These are phyloP conservation scores for Neodiprion lecontei DNA, from an alignment of 1,140 invertebrate species.

Conservation along the genomic window DNA sequence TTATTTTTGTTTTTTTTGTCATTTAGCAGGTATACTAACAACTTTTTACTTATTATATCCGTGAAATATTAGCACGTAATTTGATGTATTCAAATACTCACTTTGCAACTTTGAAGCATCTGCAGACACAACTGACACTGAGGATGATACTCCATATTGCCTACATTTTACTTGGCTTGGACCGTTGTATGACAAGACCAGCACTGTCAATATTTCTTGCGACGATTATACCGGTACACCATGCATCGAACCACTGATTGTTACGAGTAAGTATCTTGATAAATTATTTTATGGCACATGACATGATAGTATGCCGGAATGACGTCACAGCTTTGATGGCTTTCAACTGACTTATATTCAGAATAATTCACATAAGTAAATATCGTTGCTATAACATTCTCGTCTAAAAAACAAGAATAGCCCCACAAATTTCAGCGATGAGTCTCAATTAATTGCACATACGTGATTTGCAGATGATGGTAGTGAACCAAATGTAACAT, in stretches of 20 bases:
- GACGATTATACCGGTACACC: constrained; percentile 18
- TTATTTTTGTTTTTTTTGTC: constrained; percentile 21
- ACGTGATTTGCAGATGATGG: constrained; percentile 20
- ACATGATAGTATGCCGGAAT: neutral
- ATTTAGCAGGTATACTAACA: constrained; percentile 32
- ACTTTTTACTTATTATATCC: neutral
- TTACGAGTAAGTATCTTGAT: constrained; percentile 22
- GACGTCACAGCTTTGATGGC: neutral
- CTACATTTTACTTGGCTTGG: constrained; percentile 40
- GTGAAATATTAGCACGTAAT: constrained; percentile 6
- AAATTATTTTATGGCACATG: too few species aligned
- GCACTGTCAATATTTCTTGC: constrained; percentile 23
- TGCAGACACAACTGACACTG: constrained; percentile 22
- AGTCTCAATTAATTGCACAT: constrained; percentile 15
- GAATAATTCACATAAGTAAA: neutral
- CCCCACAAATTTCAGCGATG: neutral
- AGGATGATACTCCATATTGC: constrained; percentile 21
- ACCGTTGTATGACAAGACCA: neutral
- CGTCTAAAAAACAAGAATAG: neutral
- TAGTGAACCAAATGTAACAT: constrained; percentile 28
- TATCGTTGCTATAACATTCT: neutral
- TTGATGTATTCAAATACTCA: neutral
- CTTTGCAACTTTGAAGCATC: constrained; percentile 9
- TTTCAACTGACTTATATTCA: constrained; percentile 4
- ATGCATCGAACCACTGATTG: constrained; percentile 31